These are phyloP conservation scores for Rhinophrynus dorsalis DNA, from an alignment of 2,797 vertebrate species.

Conservation along the genomic window DNA sequence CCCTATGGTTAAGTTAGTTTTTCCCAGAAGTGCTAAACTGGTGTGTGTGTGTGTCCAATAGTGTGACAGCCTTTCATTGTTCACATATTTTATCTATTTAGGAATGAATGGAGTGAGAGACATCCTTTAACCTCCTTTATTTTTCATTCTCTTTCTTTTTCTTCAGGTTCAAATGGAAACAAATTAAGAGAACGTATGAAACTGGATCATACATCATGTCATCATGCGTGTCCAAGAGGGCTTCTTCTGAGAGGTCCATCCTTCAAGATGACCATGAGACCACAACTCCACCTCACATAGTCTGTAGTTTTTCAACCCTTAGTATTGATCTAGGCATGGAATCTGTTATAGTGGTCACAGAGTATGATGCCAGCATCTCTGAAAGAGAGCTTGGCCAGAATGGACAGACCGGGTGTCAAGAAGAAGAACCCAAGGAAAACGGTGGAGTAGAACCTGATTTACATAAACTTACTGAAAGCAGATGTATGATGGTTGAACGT, in stretches of 20 bases:
- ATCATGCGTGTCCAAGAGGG: conserved; percentile 78
- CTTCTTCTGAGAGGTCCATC: conserved; percentile 61
- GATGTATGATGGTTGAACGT: conserved; percentile 23
- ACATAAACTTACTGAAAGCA: conserved; percentile 66
- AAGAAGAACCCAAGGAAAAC: conserved; percentile 58
- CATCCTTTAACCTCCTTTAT: no score
- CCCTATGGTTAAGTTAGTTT: no score
- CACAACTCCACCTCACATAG: conserved; percentile 56
- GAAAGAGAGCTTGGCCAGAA: conserved; percentile 54
- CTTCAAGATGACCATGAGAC: conserved; percentile 62
- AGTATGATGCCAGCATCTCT: conserved; percentile 74
- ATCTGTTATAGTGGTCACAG: conserved; percentile 88
- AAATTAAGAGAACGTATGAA: conserved; percentile 54
- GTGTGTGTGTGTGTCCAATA: no score
- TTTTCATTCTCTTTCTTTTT: conserved; percentile 13
- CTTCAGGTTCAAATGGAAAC: conserved; percentile 59
- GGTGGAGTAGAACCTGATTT: conserved; percentile 39
- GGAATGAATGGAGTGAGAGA: no score
- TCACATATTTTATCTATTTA: no score
- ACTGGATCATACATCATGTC: conserved; percentile 72
- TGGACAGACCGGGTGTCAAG: conserved; percentile 61
- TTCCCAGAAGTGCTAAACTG: no score
- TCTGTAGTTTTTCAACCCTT: conserved; percentile 56
- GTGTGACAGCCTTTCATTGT: no score
- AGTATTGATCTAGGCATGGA: conserved; percentile 75